Evolutionary conservation across 2,797 vertebrate species (phyloP).

Genomic region (Furcifer pardalis): DNA sequence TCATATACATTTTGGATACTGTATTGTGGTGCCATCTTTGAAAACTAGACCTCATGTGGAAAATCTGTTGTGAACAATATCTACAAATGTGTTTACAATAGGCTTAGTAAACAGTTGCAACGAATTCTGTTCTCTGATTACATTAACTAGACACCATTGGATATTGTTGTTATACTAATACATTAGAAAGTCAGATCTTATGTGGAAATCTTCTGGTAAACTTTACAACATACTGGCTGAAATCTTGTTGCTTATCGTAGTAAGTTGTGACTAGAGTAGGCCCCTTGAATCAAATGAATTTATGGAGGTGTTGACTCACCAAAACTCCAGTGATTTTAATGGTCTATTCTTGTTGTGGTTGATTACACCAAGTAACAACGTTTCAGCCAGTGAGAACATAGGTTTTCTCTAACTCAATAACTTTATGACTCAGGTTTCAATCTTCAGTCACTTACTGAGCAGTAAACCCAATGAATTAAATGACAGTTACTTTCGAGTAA

Average conservation of each 20-base stretch:
- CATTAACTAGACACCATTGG: not conserved
- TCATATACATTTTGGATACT: conserved; percentile 9
- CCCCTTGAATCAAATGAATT: too few relatives aligned
- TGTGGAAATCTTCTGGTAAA: not conserved
- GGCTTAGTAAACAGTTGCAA: not conserved
- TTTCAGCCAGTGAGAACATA: not conserved
- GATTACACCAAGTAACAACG: too few relatives aligned
- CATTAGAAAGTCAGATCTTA: not conserved
- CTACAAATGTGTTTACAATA: conserved; percentile 10
- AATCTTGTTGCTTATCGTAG: not conserved
- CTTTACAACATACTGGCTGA: conserved; percentile 4
- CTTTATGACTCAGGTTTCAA: not conserved
- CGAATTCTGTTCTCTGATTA: not conserved
- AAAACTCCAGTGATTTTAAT: too few relatives aligned
- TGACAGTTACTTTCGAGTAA: not conserved
- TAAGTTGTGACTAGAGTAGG: too few relatives aligned
- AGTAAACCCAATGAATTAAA: not conserved
- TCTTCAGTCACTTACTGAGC: not conserved
- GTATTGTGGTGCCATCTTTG: conserved; percentile 20
- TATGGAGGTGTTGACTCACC: too few relatives aligned
- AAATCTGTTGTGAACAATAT: conserved; percentile 19
- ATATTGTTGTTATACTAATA: conserved; percentile 3
- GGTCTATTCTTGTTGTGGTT: too few relatives aligned
- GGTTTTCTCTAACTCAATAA: conserved; percentile 14
- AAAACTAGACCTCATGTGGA: conserved; percentile 19